Conservation (phyloP, 2,888 invertebrate genomes). For the Drosophila merina region DNA sequence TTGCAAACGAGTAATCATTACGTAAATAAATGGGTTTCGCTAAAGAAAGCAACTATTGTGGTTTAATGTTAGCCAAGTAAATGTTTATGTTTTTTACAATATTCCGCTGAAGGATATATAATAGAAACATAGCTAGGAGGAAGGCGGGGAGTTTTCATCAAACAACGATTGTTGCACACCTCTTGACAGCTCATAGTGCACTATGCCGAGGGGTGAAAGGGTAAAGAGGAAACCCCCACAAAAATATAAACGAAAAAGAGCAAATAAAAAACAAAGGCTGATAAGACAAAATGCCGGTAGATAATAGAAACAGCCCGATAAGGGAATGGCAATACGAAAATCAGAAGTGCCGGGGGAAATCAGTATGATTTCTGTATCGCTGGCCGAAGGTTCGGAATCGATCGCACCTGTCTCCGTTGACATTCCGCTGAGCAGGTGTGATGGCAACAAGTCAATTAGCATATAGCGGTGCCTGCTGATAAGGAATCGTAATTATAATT, state of each 20-base stretch:
- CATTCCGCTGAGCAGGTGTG: constrained; percentile 38
- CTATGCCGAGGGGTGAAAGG: background rate
- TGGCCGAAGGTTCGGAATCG: constrained; percentile 51
- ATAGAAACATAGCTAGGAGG: background rate
- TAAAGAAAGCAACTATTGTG: background rate
- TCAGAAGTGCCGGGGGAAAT: constrained; percentile 44
- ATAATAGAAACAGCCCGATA: constrained; percentile 56
- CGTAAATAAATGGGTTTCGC: background rate
- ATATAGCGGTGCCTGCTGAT: constrained; percentile 49
- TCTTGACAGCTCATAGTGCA: constrained; percentile 22
- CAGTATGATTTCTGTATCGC: constrained; percentile 61
- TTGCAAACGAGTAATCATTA: background rate
- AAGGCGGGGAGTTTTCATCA: constrained; percentile 14
- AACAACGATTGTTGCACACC: constrained; percentile 22
- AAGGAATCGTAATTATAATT: constrained; percentile 62
- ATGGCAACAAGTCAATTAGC: constrained; percentile 62
- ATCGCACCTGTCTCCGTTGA: constrained; percentile 26
- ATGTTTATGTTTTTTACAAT: too few relatives aligned
- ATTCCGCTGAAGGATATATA: too few relatives aligned
- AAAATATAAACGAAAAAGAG: constrained; percentile 23
- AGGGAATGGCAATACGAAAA: constrained; percentile 53
- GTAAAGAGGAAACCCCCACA: background rate
- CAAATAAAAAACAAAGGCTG: constrained; percentile 41
- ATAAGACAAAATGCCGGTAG: constrained; percentile 71
- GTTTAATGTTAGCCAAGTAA: too few relatives aligned